Evolutionary conservation across 2,113 vertebrate species (phyloP), one percentile per base, ranked within the genome.

Genomic region (Vanacampus margaritifer): DNA sequence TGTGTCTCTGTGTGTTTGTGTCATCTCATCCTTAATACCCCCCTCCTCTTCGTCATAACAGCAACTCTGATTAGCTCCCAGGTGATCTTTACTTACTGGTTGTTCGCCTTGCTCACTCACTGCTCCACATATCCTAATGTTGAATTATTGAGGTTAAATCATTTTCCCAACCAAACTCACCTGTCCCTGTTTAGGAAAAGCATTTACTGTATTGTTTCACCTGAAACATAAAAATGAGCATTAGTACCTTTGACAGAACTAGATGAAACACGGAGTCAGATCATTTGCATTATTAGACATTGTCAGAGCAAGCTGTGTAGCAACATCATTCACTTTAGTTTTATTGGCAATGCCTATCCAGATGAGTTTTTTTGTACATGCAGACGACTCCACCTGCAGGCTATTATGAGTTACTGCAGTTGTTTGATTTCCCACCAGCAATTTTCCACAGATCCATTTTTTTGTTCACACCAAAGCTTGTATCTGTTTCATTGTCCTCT

Each of bases 91-190:
- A 19, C 41, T 43, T 57, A 65, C 24, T 24, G 41, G 46, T 63
- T 2, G 3, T 37, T 58, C 19, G 13, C 59, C n/a, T 16, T n/a
- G 32, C 36, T 64, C 65, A 17, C 67, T 68, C 2, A 56, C 39
- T 72, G 56, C 69, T 72, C 56, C 54, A 66, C 56, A 71, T 32
- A 28, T 65, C 57, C 76, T 74, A 56, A 46, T 74, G 73, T 60
- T 90, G 65, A 90, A 89, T 89, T 86, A 86, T 91, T 89, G 59
- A 87, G 82, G 71, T 68, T 60, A 48, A 35, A 57, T 67, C 65
- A 86, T 85, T 82, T 83, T 89, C 70, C 54, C 65, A 72, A 51
- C 62, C 3, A 41, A 35, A 0, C 69, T 73, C 71, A 45, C 39
- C 57, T 51, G 50, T 17, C 43, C 43, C 43, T 45, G 14, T 45